Base-by-base conservation (phyloP, 2,888 invertebrate species). In the Sabatieria punctata region DNA sequence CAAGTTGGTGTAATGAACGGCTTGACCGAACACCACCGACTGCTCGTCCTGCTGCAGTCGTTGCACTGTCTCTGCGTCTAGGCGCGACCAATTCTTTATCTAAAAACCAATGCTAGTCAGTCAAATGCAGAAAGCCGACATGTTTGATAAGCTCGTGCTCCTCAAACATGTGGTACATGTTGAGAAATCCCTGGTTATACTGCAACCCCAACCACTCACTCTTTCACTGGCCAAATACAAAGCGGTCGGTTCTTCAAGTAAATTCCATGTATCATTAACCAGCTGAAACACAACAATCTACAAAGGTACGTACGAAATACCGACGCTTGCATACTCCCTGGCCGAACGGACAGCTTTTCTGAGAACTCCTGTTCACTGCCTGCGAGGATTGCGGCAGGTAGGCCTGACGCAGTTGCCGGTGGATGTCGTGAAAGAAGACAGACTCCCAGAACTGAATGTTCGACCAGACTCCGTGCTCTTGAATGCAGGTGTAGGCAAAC, bases 381-480 rank as follows among this genome's bases (percentile, higher is more conserved):
- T n/a, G n/a, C n/a, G n/a, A n/a, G n/a, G n/a, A n/a, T n/a, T n/a
- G n/a, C 19, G 38, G 15, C 23, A 45, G 68, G 67, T 93, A 93
- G 46, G 93, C 69, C 33, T 85, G 81, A 63, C 85, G 83, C 54
- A 95, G 81, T 65, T 91, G 85, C 50, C 82, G 79, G 67, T 95
- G 89, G 1, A 93, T 91, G 65, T 93, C 93, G 63, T 82, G 80
- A 67, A 86, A 91, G 69, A 86, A 93, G 0, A 89, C 81, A 25
- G 86, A 83, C 71, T 93, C 91, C 93, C 91, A 93, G 68, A 95
- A 93, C 70, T 86, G 85, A 64, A 85, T 82, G 65, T 86, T 93
- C 51, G 83, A 81, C 93, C 95, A 95, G 1, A 95, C 91, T 8
- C 79, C 77, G 67, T 93, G 93, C 63, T 91, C 89, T 75, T 89